Base-by-base conservation (phyloP, 2,888 invertebrate species). In the Zaprionus bogoriensis region DNA sequence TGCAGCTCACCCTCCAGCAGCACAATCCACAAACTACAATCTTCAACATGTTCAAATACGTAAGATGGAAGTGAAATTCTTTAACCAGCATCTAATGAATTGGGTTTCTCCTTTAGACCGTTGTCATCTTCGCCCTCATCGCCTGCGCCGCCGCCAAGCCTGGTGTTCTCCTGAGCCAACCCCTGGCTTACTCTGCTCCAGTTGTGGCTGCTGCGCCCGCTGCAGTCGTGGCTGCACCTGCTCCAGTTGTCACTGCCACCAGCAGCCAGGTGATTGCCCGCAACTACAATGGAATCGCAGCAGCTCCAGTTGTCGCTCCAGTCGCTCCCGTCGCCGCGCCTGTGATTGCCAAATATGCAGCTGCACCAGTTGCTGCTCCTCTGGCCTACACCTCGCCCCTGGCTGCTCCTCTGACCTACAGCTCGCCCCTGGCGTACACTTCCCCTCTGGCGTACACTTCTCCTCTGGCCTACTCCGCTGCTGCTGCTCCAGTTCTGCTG, bases 261-360 rank as follows among this genome's bases (percentile, higher is more conserved):
- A 87, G 87, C 9, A 87, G 80, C 36, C 87, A 88, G 65, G 74
- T 78, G 52, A 39, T 87, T 63, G 86, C 87, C 22, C 69, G 88
- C 19, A 88, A 88, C 51, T 77, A 70, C 70, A 87, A 88, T 74
- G 83, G 85, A 1, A 77, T 85, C 25, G 85, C 83, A 0, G 28
- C 73, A 6, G 75, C 76, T n/a, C 86, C 87, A 3, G 52, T 88
- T 12, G 23, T 86, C 19, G 83, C 77, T 19, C 72, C 68, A 5
- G 67, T 71, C 25, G 77, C 76, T 3, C 72, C 68, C 4, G 67
- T 71, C 25, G 77, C 76, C 2, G 51, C 69, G 1, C 68, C 77
- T 0, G 47, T 74, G 22, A 39, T 67, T n/a, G 67, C 64, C 27
- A 62, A 38, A 28, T 61, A 67, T 17, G 59, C 50, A 2, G 63